Base-by-base conservation (phyloP, 2,888 invertebrate species). In the Epirrita christyi region DNA sequence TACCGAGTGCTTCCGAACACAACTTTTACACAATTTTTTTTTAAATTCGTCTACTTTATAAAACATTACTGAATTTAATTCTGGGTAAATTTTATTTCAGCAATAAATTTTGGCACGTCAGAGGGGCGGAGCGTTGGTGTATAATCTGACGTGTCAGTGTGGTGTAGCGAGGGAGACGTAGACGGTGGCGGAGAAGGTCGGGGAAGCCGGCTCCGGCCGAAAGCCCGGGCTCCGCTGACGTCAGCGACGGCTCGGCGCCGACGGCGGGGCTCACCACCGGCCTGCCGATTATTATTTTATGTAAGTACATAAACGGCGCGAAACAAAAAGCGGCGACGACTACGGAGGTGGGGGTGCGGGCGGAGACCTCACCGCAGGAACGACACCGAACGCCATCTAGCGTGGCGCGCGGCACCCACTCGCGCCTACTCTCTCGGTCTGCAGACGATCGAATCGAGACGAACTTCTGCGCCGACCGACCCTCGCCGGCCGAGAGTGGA, bases 321-420 rank as follows among this genome's bases (percentile, higher is more conserved):
- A 88, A 89, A 88, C 86, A 89, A 90, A 88, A 89, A 86, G 83
- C 84, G 80, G 81, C 78, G 81, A 75, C 81, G 73, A 76, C 72
- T 75, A 79, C 78, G 71, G 85, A 80, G 87, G 86, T 43, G 51
- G 55, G 88, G 74, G 89, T 83, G 88, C 86, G 88, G 89, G 88
- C 83, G 86, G 86, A 82, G 75, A 82, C 85, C 86, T 87, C 86
- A 86, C 88, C 89, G 91, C 93, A 93, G 93, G 93, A 90, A 81
- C 87, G 89, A 86, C 84, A 72, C 71, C 80, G 80, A 82, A 86
- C 91, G 91, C 90, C 91, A 91, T 91, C 91, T 92, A 91, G 83
- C 81, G 89, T 76, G 72, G 76, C 81, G 88, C 88, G 88, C 76
- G 80, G 89, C 86, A 88, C 86, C 83, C 89, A 83, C 86, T 82